Conservation (phyloP, 2,113 vertebrate genomes). For the Sylvilagus bachmani region DNA sequence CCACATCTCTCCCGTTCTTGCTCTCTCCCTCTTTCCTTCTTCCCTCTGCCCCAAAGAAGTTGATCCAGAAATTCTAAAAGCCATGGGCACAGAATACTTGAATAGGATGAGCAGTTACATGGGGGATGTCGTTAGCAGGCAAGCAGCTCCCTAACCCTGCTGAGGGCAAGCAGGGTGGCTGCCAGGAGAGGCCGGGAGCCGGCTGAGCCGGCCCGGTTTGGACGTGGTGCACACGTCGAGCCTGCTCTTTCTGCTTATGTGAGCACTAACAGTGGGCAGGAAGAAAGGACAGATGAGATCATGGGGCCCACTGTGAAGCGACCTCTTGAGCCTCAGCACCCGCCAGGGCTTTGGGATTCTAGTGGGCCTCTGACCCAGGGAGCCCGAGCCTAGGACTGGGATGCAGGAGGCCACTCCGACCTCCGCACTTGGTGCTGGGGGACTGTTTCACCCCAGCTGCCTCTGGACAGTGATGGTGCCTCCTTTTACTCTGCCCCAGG, state of each 20-base stretch:
- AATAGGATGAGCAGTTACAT: conserved; percentile 97
- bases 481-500: neutral
- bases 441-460: neutral
- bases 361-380: neutral
- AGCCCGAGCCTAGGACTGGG: neutral
- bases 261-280: conserved; percentile 88
- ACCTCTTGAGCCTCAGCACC: conserved; percentile 74
- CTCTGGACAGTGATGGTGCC: neutral
- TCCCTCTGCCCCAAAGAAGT: conserved; percentile 88
- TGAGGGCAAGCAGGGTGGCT: conserved; percentile 92
- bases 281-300: conserved; percentile 91
- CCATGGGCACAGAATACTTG: conserved; percentile 93
- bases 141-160: conserved; percentile 85
- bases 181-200: conserved; percentile 88
- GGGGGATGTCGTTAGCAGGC: conserved; percentile 95
- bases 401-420: neutral
- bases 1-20: conserved; percentile 88
- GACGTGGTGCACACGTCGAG: conserved; percentile 90
- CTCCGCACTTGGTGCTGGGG: neutral
- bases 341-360: conserved; percentile 45
- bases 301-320: conserved; percentile 86
- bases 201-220: conserved; percentile 90
- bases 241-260: conserved; percentile 90
- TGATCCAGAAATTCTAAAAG: conserved; percentile 93
- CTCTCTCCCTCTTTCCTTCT: conserved; percentile 81